These are phyloP conservation scores for Cheilosia vulpina DNA, from an alignment of 2,888 invertebrate genomes.

Conservation along the genomic window DNA sequence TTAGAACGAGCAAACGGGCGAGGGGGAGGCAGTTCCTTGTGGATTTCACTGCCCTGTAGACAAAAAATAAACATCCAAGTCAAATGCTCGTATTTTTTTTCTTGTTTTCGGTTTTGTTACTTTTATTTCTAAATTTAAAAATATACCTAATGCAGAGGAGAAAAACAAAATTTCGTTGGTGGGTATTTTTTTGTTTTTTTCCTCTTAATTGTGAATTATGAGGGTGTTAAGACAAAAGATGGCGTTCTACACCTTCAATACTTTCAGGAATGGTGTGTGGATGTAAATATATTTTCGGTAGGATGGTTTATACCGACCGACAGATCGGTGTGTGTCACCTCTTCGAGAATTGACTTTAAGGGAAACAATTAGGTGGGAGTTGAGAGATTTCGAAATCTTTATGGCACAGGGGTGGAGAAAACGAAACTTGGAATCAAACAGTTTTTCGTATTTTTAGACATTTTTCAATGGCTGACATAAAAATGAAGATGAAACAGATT, in stretches of 20 bases:
- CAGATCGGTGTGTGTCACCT: slow-evolving; percentile 46
- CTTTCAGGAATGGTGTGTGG: not conserved
- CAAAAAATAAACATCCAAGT: slow-evolving; percentile 1
- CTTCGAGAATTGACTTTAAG: slow-evolving; percentile 27
- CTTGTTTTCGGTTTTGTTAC: slow-evolving; percentile 20
- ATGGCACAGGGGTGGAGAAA: slow-evolving; percentile 40
- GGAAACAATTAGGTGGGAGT: slow-evolving; percentile 63
- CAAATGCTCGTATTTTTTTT: not conserved
- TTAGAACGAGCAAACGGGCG: slow-evolving; percentile 10
- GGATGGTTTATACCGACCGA: slow-evolving; percentile 1
- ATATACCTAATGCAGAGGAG: slow-evolving; percentile 18
- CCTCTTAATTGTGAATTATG: slow-evolving; percentile 30
- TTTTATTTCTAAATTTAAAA: slow-evolving; percentile 59
- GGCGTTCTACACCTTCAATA: not conserved
- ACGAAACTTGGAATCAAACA: slow-evolving; percentile 36
- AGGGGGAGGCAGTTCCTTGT: slow-evolving; percentile 14
- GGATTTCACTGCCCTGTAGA: slow-evolving; percentile 20
- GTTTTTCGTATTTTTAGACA: slow-evolving; percentile 54
- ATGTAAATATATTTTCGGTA: slow-evolving; percentile 1
- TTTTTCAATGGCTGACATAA: slow-evolving; percentile 48
- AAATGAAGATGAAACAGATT: not conserved
- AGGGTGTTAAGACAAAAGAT: slow-evolving; percentile 69
- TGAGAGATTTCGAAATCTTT: slow-evolving; percentile 43
- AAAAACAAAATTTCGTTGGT: too few relatives aligned
- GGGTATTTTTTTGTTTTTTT: slow-evolving; percentile 14